Evolutionary conservation across 2,797 vertebrate species (phyloP), one percentile per base, ranked within the genome.

Genomic region (Orientallactaga sibirica): DNA sequence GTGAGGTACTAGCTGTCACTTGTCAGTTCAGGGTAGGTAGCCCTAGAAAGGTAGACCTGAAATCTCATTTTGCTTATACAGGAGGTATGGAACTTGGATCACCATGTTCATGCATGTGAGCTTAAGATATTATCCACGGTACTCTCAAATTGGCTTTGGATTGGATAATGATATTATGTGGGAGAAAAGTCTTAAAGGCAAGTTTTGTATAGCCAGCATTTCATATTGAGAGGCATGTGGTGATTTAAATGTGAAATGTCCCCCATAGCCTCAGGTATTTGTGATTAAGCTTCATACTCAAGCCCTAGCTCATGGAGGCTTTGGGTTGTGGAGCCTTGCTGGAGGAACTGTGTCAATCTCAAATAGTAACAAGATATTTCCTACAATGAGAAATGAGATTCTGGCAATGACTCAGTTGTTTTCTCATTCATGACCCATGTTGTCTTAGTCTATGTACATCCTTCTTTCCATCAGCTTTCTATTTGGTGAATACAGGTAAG

Each of bases 321-420:
- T 58, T 58, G 55, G 55, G 12, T 58, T 2, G 55, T 58, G 55
- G 55, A 58, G 12, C 55, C 55, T 66, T 48, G 41, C 52, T 3
- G 93, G 8, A 74, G 52, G 14, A 90, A 68, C 16, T 84, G 48
- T 82, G 11, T 43, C 84, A 95, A 10, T 96, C 77, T 94, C 33
- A 95, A 62, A 91, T 41, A 96, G 67, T 85, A 19, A 62, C 70
- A 58, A 62, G 37, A 37, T 24, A 5, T 91, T 94, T 90, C 85
- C 24, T 67, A 75, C 5, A 85, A 27, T 64, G n/a, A 91, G 43
- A 37, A 96, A 58, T 73, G 80, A 88, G 27, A 76, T 92, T 80
- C 48, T 52, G n/a, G 64, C 41, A 24, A 37, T 91, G 43, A 20
- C 29, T 87, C n/a, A 71, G 12, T 20, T 3, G 66, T 93, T 86